phyloP scores from a whole-genome alignment of 2,888 invertebrate genomes.

The Apomyelois bistriatella region DNA sequence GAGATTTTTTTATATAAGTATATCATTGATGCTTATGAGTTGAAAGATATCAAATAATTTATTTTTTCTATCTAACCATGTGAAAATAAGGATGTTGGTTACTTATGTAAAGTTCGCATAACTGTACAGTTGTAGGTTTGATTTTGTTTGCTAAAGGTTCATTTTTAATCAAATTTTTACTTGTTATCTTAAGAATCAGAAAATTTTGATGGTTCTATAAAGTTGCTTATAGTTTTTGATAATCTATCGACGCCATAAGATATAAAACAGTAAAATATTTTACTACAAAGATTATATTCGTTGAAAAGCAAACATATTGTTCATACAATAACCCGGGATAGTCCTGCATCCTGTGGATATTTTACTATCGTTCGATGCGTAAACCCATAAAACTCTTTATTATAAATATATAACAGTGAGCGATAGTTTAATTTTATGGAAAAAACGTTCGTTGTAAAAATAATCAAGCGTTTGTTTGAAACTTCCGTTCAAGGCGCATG shows the following conservation, averaged over 20 bases:
- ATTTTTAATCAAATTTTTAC: too few species aligned
- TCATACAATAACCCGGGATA: conserved; percentile 36
- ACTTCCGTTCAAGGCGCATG: conserved; percentile 44
- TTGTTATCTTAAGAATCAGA: too few species aligned
- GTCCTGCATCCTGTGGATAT: conserved; percentile 63
- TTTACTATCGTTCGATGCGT: conserved; percentile 62
- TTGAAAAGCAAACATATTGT: conserved; percentile 53
- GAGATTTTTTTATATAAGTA: background rate
- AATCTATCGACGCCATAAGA: conserved; percentile 15
- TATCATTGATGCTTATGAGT: too few species aligned
- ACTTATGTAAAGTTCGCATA: background rate
- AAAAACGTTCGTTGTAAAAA: conserved; percentile 62
- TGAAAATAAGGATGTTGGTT: too few species aligned
- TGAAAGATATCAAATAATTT: too few species aligned
- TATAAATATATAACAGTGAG: conserved; percentile 60
- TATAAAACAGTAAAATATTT: conserved; percentile 22
- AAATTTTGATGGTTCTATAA: background rate
- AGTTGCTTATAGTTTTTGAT: conserved; percentile 10
- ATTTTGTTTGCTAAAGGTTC: background rate
- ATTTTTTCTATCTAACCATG: too few species aligned
- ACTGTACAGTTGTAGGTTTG: background rate
- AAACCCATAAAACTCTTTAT: conserved; percentile 71
- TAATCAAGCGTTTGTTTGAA: conserved; percentile 51
- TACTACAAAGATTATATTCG: conserved; percentile 32
- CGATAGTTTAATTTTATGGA: conserved; percentile 61